Base-by-base conservation (phyloP, 1,140 invertebrate genomes). In the Agrypnia vestita region DNA sequence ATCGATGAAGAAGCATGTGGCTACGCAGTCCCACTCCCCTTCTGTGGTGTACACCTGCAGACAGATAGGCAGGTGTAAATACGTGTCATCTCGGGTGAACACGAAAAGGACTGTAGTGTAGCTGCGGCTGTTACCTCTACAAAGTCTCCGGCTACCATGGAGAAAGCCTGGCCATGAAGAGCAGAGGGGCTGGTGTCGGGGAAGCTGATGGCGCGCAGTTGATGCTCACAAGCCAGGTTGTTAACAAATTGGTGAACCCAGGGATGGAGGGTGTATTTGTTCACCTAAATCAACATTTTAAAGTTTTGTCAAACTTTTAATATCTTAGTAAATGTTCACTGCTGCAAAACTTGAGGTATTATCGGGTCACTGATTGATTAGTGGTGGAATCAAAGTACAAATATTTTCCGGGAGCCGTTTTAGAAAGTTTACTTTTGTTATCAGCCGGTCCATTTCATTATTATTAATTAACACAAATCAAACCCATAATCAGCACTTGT, bases 1-100 rank as follows among this genome's bases (percentile, higher is more conserved):
- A 86, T 99, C 98, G 77, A 99, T 96, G 86, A 99, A 99, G 88
- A 99, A 99, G 84, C 98, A 98, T 0, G 98, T 98, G 0, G 96
- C 96, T 1, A 99, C 93, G 86, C 96, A 98, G 85, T 99, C 94
- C 95, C 97, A 99, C 47, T 93, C 89, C 82, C 95, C 92, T 0
- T 91, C 86, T 46, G 93, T 92, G 62, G 91, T 94, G 85, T 96
- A 97, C 17, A 96, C 93, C 93, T 95, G 86, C 19, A 74, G 17
- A 55, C 13, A 12, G 25, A 8, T 15, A 15, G 43, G 49, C 19
- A 55, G 69, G 13, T 19, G 67, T 10, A 11, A 25, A 51, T 25
- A 25, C 0, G 25, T 49, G 21, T 1, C 8, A 4, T 15, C 7
- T 62, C 13, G 9, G 25, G 25, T 35, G 25, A 35, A 35, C 6